A percentile compares a stretch with the other conserved stretches of the same genome.
Evolutionary conservation across 2,113 vertebrate genomes (phyloP).

Genomic region (Atractosteus spatula): DNA sequence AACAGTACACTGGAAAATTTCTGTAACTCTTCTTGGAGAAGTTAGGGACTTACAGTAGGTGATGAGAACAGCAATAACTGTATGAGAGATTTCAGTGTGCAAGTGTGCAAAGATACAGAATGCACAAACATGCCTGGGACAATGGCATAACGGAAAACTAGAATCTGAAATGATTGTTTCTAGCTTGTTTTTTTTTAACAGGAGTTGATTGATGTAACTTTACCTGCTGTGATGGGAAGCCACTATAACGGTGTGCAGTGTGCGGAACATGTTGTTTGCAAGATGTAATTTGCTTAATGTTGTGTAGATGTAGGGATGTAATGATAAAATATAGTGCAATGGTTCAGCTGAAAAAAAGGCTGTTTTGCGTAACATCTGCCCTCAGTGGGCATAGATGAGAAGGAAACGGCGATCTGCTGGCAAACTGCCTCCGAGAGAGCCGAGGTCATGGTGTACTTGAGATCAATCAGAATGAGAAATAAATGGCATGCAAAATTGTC

Average conservation of each 20-base stretch:
- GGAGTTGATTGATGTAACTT: conserved; percentile 52
- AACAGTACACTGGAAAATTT: no score
- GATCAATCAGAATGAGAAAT: conserved; percentile 43
- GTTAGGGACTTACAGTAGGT: no score
- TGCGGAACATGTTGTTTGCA: conserved; percentile 48
- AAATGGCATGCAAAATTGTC: conserved; percentile 18
- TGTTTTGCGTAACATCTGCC: conserved; percentile 7
- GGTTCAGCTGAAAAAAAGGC: conserved; percentile 25
- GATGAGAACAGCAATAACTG: no score
- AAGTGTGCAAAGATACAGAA: conserved; percentile 1
- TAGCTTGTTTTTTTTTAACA: background rate
- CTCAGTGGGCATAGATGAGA: background rate
- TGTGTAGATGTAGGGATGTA: conserved; percentile 59
- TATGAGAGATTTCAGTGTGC: background rate
- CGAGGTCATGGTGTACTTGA: conserved; percentile 6
- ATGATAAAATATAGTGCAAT: conserved; percentile 47
- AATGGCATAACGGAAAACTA: background rate
- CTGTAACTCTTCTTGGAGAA: no score
- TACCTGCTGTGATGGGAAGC: conserved; percentile 44
- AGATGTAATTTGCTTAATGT: conserved; percentile 69
- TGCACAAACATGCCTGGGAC: background rate
- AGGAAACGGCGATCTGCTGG: background rate
- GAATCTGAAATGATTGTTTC: no score
- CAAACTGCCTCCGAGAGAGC: background rate
- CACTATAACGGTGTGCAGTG: conserved; percentile 43